Base-by-base conservation (phyloP, 2,888 invertebrate genomes). In the Cactoblastis cactorum region DNA sequence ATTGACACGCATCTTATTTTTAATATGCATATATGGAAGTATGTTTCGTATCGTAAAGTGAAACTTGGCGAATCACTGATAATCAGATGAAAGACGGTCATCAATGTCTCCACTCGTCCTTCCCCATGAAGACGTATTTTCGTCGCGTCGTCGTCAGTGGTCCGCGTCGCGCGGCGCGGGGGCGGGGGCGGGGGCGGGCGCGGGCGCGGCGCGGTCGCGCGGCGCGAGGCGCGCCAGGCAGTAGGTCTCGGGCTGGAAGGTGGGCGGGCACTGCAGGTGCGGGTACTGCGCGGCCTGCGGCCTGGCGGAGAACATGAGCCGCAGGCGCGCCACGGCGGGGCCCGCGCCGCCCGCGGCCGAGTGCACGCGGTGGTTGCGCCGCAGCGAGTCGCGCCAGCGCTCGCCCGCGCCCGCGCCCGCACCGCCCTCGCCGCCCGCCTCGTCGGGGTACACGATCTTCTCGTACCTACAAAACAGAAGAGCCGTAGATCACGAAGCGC, bases 241-340 rank as follows among this genome's bases (percentile, higher is more conserved):
- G 83, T 96, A 96, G 0, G 94, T 95, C 83, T 95, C 96, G 0
- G 96, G 92, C 78, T 95, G 95, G 84, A 96, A 96, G 32, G 95
- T 94, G 45, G 96, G 96, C 43, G 96, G 96, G 77, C 95, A 96
- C 81, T 95, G 94, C 81, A 96, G 91, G 69, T 95, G 95, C 51
- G 95, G 94, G 84, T 95, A 96, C 66, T 80, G 84, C 53, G 60
- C 1, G 41, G 14, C 12, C 53, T 41, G 50, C 49, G 56, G 52
- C 48, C 45, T 19, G 48, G 14, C 32, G 24, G 28, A 35, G 37
- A 8, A 35, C 34, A 22, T 8, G 8, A 5, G 5, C 22, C n/a
- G 35, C 28, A 15, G 28, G 47, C n/a, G 14, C 37, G 94, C 94
- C 28, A 94, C 94, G 43, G 54, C 45, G 17, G 45, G 54, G 41